Evolutionary conservation across 2,888 invertebrate genomes (phyloP), one percentile per base, ranked within the genome.

Genomic region (Aporophyla lueneburgensis): DNA sequence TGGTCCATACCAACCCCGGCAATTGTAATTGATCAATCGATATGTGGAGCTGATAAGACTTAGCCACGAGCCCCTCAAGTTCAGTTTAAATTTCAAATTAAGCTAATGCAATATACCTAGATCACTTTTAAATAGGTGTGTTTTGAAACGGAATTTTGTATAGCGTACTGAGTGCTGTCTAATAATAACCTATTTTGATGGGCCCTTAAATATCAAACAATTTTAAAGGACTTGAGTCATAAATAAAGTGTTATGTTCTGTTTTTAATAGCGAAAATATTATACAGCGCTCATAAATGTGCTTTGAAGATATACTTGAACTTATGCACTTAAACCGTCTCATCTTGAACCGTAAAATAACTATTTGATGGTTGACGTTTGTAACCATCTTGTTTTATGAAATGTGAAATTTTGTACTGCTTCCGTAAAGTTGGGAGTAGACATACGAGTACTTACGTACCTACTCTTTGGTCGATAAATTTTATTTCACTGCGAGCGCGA

Each of bases 281-380:
- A 81, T 62, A 86, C 49, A 67, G n/a, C 75, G 10, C n/a, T 70
- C 87, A 72, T 86, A 85, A 85, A 85, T 81, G 71, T 71, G 76
- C 69, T 74, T 71, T 19, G 19, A 75, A 78, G 63, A 72, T 72
- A 65, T 78, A 71, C 66, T 78, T 80, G 33, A 74, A 74, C 72
- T 72, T 81, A 73, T 75, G 58, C 71, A 53, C 73, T 80, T 68
- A 78, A 78, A 78, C 49, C 33, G 40, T 70, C 65, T 76, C 84
- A 85, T 86, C 76, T 67, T 63, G 24, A 49, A 59, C 69, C 75
- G 49, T 85, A 81, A 84, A 84, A 86, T 74, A 84, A 76, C 59
- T 84, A 74, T 84, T 84, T 86, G 71, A 86, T 74, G 75, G 66
- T 33, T 76, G 73, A 62, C 33, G 53, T 78, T 81, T 76, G 56